phyloP scores from a whole-genome alignment of 2,797 vertebrate genomes.

The Ficedula albicollis region DNA sequence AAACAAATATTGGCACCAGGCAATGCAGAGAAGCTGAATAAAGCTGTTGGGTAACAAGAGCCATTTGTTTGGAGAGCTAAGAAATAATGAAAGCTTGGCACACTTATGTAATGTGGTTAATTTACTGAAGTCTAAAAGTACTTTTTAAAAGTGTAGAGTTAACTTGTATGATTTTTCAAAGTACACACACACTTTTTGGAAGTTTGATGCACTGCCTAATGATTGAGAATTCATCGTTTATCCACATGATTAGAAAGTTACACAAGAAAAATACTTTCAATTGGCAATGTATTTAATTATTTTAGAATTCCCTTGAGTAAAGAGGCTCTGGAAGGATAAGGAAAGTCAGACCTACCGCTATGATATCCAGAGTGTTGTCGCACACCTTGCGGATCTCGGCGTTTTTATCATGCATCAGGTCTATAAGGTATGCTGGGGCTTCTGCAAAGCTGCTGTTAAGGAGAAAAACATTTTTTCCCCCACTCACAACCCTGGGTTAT shows the following conservation, averaged over 20 bases:
- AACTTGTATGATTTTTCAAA: neutral
- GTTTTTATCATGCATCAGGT: conserved; percentile 93
- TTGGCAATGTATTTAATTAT: neutral
- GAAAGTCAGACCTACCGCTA: conserved; percentile 82
- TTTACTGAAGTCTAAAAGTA: neutral
- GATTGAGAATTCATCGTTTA: neutral
- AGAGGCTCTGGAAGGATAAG: neutral
- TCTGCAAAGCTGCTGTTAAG: conserved; percentile 79
- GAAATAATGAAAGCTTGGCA: neutral
- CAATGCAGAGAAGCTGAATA: neutral
- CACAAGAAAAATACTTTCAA: neutral
- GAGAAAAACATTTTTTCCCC: neutral
- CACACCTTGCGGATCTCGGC: conserved; percentile 91
- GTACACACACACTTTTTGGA: neutral
- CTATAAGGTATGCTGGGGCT: conserved; percentile 89
- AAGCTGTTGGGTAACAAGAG: neutral
- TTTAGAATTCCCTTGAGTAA: neutral
- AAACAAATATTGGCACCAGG: neutral
- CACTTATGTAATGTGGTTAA: neutral
- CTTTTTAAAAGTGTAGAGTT: neutral
- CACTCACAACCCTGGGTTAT: neutral
- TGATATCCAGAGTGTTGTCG: conserved; percentile 91
- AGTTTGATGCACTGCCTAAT: neutral
- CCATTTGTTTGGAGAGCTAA: conserved; percentile 14
- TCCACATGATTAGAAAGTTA: neutral